Base-by-base conservation (phyloP, 2,797 vertebrate genomes). In the Tiaroga cobitis region DNA sequence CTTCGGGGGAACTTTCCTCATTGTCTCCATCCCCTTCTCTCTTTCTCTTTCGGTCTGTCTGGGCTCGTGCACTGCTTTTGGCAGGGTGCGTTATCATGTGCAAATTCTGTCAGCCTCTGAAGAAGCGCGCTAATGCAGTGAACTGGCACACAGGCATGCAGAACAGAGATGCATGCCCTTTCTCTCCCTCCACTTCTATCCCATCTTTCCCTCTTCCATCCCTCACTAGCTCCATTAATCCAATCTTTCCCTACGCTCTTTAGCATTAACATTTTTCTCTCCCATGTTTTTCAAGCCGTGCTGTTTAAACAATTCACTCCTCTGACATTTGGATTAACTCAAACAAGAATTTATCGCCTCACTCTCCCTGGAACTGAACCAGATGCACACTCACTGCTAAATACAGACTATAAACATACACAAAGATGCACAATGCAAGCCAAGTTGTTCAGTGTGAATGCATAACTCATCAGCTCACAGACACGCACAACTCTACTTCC, bases 21-120 rank as follows among this genome's bases (percentile, higher is more conserved):
- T 59, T 85, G 75, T 78, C 75, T 37, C 76, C 54, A 24, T 70
- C 51, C 34, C 29, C 37, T 51, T 74, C 74, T 26, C 63, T 86
- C 41, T 83, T 32, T 54, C 43, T 51, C 9, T 85, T 18, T 49
- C 24, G 0, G 29, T 61, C 37, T 80, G 61, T 80, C 70, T 76
- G 63, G 61, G 76, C 86, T 84, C 6, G 61, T 81, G 82, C 79
- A 74, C 68, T 81, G 70, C 82, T 41, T 75, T 87, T 84, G 86
- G 82, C 82, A 87, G 70, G 43, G 29, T 46, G 61, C 46, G 70
- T 81, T 80, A 84, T 80, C 86, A 81, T 84, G 86, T 87, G 86
- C 82, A 84, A 75, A 84, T 87, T 83, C 86, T 84, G 86, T 83
- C 82, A 81, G 86, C 80, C 86, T 87, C 82, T 61, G 83, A 81